These are phyloP conservation scores for Trichonephila inaurata DNA, from an alignment of 1,140 invertebrate species.

Conservation along the genomic window DNA sequence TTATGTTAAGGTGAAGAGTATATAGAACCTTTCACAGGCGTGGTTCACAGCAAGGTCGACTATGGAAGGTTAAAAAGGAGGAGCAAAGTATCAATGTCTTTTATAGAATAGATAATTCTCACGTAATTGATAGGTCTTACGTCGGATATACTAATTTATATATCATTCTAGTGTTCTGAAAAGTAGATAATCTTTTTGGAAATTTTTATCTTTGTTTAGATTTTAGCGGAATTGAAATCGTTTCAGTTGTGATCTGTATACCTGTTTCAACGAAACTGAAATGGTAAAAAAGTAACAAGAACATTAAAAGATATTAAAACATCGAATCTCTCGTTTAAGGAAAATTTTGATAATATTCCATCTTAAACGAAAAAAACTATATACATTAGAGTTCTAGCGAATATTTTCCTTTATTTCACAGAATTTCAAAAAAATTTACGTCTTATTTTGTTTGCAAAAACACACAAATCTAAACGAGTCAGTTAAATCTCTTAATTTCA, in stretches of 20 bases:
- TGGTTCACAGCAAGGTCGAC: conserved; percentile 14
- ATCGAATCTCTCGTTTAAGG: no score
- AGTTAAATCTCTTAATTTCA: no score
- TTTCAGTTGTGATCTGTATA: not conserved
- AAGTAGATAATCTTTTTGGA: not conserved
- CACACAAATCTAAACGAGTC: no score
- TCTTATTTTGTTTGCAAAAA: no score
- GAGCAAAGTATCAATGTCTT: not conserved
- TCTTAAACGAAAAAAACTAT: no score
- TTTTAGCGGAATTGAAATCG: not conserved
- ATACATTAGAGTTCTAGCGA: no score
- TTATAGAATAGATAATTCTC: not conserved
- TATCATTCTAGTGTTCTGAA: not conserved
- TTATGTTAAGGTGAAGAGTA: not conserved
- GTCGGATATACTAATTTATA: not conserved
- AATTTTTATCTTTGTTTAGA: not conserved
- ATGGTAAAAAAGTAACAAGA: no score
- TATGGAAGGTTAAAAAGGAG: not conserved
- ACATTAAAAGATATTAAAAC: no score
- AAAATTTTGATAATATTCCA: no score
- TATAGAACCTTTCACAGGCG: not conserved
- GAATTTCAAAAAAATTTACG: no score
- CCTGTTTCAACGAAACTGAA: not conserved
- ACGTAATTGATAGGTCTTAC: not conserved
- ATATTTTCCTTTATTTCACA: no score